phyloP scores from a whole-genome alignment of 2,888 invertebrate genomes.

The Drosophila affinis region DNA sequence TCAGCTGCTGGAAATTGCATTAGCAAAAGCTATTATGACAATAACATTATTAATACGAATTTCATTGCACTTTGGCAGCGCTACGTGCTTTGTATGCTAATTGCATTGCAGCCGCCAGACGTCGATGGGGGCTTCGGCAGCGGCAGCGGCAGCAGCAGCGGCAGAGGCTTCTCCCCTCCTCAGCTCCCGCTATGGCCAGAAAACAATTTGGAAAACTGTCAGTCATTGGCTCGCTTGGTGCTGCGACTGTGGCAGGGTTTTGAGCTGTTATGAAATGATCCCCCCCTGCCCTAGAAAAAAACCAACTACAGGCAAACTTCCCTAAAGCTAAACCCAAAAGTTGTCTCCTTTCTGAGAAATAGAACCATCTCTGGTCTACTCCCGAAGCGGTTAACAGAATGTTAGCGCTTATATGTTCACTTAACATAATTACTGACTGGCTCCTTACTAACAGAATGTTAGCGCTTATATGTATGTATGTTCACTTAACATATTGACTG shows the following conservation, averaged over 20 bases:
- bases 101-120: conserved; percentile 47
- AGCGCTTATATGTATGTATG: too few species aligned
- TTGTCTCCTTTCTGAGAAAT: neutral
- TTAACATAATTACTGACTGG: too few species aligned
- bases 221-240: conserved; percentile 46
- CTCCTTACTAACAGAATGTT: too few species aligned
- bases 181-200: conserved; percentile 35
- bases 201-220: conserved; percentile 58
- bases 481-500: too few species aligned
- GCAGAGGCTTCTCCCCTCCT: neutral
- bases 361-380: too few species aligned
- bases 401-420: too few species aligned
- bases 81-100: conserved; percentile 75
- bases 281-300: conserved; percentile 18
- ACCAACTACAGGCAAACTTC: neutral
- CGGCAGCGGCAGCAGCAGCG: too few species aligned
- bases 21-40: conserved; percentile 27
- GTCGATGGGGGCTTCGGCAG: neutral
- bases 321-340: neutral
- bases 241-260: conserved; percentile 7
- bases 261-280: conserved; percentile 25
- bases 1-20: conserved; percentile 36
- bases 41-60: conserved; percentile 60
- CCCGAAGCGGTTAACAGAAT: too few species aligned
- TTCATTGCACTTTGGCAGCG: conserved; percentile 58